Evolutionary conservation across 2,888 invertebrate genomes (phyloP).

Genomic region (Sphecodes monilicornis): DNA sequence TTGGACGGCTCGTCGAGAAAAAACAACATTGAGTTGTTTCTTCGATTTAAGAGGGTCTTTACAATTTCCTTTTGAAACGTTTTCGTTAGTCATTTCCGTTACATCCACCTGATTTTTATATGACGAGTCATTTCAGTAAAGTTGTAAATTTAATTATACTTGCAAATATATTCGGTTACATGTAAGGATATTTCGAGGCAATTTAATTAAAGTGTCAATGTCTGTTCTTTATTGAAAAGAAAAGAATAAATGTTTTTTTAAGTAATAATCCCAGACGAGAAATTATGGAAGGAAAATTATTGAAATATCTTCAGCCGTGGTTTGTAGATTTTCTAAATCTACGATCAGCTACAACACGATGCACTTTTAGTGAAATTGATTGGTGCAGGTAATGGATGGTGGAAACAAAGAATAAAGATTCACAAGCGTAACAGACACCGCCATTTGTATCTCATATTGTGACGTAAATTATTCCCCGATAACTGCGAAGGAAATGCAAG

Average conservation of each 20-base stretch:
- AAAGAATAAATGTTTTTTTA: too few relatives aligned
- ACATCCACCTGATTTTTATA: background rate
- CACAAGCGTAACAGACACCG: background rate
- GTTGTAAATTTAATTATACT: background rate
- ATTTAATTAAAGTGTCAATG: background rate
- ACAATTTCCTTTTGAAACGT: background rate
- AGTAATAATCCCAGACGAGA: too few relatives aligned
- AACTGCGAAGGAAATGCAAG: background rate
- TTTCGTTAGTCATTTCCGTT: background rate
- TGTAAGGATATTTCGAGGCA: background rate
- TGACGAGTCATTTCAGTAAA: background rate
- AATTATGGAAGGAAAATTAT: too few relatives aligned
- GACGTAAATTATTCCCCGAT: background rate
- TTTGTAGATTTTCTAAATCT: too few relatives aligned
- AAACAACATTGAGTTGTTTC: background rate
- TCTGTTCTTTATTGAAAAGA: background rate
- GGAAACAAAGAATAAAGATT: background rate
- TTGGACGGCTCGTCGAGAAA: background rate
- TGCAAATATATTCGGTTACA: background rate
- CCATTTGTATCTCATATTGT: background rate
- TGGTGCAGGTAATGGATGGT: background rate
- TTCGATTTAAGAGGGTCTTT: background rate
- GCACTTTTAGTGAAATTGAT: background rate
- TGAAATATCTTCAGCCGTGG: too few relatives aligned
- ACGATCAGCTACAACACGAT: too few relatives aligned